Percentiles rank a stretch among this genome's conserved stretches.
These are phyloP conservation scores for Sinhomidia bicolor DNA, from an alignment of 2,888 invertebrate genomes.

Conservation along the genomic window DNA sequence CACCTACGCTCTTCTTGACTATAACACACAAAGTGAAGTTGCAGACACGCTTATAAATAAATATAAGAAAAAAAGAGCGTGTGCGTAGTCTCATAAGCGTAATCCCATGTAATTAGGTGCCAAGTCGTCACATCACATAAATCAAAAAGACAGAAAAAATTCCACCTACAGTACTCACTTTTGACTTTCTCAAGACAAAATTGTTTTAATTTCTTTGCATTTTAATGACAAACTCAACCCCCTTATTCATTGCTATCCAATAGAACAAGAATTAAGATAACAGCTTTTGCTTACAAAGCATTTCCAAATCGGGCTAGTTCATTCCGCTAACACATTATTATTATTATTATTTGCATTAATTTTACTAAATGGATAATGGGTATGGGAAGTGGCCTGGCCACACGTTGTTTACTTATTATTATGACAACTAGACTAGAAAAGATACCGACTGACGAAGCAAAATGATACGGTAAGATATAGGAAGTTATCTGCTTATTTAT, in stretches of 20 bases:
- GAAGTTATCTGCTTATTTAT: slow-evolving; percentile 3
- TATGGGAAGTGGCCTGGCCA: background rate
- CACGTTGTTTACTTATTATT: background rate
- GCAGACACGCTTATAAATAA: background rate
- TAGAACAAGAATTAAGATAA: background rate
- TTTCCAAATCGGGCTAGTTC: slow-evolving; percentile 13
- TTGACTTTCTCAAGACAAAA: slow-evolving; percentile 35
- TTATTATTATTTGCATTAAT: slow-evolving; percentile 24
- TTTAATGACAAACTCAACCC: slow-evolving; percentile 35
- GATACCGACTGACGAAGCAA: background rate
- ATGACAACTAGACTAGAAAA: background rate
- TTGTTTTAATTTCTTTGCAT: slow-evolving; percentile 34
- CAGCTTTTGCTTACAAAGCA: background rate
- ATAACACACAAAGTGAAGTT: background rate
- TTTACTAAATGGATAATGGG: slow-evolving; percentile 21
- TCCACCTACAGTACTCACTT: slow-evolving; percentile 42
- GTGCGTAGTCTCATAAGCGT: background rate
- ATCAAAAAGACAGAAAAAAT: slow-evolving; percentile 57
- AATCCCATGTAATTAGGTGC: slow-evolving; percentile 71
- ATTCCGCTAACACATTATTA: slow-evolving; percentile 31
- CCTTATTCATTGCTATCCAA: slow-evolving; percentile 45
- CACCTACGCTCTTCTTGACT: background rate
- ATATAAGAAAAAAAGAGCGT: background rate
- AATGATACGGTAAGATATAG: background rate
- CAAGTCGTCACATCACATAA: slow-evolving; percentile 63